phyloP scores from a whole-genome alignment of 2,888 invertebrate genomes.

The Andrena praecox region DNA sequence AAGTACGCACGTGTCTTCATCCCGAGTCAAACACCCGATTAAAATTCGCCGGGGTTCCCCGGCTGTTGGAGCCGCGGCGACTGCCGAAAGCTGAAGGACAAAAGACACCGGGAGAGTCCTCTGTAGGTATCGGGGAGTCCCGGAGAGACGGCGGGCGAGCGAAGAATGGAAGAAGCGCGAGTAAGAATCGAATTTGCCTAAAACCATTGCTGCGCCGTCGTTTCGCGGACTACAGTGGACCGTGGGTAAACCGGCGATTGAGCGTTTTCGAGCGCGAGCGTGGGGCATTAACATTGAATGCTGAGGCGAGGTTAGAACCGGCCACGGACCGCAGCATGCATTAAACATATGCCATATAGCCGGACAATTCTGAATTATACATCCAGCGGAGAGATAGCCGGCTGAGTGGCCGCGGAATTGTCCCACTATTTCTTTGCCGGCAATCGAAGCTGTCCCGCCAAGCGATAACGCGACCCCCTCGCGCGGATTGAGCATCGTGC shows the following conservation, averaged over 20 bases:
- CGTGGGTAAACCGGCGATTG: conserved; percentile 64
- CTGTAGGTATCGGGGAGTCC: too few relatives aligned
- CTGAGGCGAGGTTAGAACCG: conserved; percentile 64
- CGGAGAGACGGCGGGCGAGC: background rate
- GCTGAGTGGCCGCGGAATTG: conserved; percentile 77
- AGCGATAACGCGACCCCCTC: conserved; percentile 60
- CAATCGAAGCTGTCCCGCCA: conserved; percentile 73
- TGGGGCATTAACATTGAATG: conserved; percentile 82
- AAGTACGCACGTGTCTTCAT: conserved; percentile 7
- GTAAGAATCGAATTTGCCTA: conserved; percentile 69
- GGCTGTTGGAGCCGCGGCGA: conserved; percentile 15
- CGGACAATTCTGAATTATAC: conserved; percentile 83
- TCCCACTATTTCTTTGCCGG: conserved; percentile 77
- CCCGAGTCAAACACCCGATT: conserved; percentile 26
- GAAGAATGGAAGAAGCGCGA: background rate
- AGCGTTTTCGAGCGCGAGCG: conserved; percentile 60
- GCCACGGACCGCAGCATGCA: conserved; percentile 76
- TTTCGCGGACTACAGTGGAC: conserved; percentile 33
- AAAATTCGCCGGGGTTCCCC: conserved; percentile 25
- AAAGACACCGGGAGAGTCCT: conserved; percentile 10
- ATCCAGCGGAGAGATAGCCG: conserved; percentile 75
- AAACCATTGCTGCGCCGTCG: conserved; percentile 58
- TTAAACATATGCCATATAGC: conserved; percentile 81
- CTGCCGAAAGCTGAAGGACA: conserved; percentile 27
- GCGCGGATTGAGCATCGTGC: conserved; percentile 22